These are phyloP conservation scores for Cataglyphis livida DNA, from an alignment of 2,888 invertebrate species.

Conservation along the genomic window DNA sequence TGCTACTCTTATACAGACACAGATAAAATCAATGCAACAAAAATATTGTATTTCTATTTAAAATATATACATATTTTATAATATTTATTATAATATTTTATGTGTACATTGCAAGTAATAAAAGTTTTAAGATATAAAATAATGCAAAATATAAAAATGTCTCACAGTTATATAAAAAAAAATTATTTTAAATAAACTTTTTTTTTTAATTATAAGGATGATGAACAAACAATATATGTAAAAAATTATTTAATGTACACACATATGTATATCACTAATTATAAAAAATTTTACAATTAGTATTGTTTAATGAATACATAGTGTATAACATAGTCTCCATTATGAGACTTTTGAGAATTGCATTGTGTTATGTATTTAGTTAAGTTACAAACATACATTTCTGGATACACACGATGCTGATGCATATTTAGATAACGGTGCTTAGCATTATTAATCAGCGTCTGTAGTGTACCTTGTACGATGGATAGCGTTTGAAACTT, in stretches of 20 bases:
- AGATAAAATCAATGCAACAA: neutral
- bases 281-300: neutral
- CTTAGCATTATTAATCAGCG: slow-evolving; percentile 28
- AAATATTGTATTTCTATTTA: neutral
- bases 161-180: neutral
- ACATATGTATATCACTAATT: neutral
- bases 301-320: neutral
- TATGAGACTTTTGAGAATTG: neutral
- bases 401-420: neutral
- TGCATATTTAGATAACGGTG: neutral
- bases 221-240: neutral
- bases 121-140: neutral
- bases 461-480: neutral
- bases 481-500: slow-evolving; percentile 5
- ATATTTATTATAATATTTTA: neutral
- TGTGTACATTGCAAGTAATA: neutral
- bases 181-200: neutral
- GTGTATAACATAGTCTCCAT: neutral
- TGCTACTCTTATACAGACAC: neutral
- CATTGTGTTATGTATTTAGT: neutral
- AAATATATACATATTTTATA: neutral
- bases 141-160: slow-evolving; percentile 5
- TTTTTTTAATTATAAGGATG: neutral
- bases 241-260: neutral
- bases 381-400: neutral